phyloP scores from a whole-genome alignment of 2,113 vertebrate genomes.

The Bucco capensis region DNA sequence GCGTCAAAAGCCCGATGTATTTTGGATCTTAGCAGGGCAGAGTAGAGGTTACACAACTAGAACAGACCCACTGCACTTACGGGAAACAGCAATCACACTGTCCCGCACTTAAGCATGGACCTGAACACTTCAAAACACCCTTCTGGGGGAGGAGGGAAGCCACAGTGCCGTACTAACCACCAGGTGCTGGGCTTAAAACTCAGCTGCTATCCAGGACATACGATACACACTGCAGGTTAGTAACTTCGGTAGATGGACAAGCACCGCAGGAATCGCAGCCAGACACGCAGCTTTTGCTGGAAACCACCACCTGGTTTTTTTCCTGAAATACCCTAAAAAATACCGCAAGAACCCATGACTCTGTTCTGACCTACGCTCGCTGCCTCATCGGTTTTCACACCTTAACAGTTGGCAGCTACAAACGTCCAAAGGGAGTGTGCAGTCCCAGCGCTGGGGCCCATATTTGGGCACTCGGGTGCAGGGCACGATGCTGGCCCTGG shows the following conservation, averaged over 20 bases:
- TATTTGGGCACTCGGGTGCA: not conserved
- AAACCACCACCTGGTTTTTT: not conserved
- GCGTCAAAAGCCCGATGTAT: accelerated
- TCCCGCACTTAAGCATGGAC: not conserved
- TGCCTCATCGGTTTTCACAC: not conserved
- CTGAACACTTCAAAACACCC: not conserved
- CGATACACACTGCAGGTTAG: accelerated
- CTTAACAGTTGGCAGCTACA: accelerated
- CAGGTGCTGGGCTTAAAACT: not conserved
- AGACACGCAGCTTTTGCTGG: not conserved
- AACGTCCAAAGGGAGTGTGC: accelerated
- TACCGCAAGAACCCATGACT: accelerated
- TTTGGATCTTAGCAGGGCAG: not conserved
- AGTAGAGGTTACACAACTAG: not conserved
- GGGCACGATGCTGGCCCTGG: not conserved
- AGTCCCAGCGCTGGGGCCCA: not conserved
- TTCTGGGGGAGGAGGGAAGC: accelerated
- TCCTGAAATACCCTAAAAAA: not conserved
- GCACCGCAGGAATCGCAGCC: accelerated
- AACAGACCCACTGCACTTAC: accelerated
- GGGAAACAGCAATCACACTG: accelerated
- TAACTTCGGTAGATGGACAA: accelerated
- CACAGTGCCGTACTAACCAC: no score
- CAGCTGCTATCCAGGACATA: not conserved
- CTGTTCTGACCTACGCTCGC: accelerated